Evolutionary conservation across 2,113 vertebrate species (phyloP), one percentile per base, ranked within the genome.

Genomic region (Rafetus swinhoei): DNA sequence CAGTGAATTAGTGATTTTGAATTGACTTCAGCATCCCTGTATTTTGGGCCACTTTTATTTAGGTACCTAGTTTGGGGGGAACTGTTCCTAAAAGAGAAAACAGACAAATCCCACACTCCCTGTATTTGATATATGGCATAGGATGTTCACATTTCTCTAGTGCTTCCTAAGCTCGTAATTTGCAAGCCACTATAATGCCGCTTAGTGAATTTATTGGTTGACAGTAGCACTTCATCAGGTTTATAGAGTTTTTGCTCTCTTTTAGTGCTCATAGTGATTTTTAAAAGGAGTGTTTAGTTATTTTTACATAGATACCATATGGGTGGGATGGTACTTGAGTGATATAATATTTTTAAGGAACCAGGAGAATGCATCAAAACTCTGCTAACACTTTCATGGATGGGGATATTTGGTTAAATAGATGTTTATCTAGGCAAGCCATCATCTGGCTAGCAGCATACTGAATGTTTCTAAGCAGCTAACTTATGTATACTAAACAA

Each of bases 401-500:
- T 96, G 96, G 97, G 93, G 94, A 95, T 98, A 96, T 93, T 97
- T 97, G 89, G 96, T 97, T 98, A 98, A 98, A 97, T 97, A 98
- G 97, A 96, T 98, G 97, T 98, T 98, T 98, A 98, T 98, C 97
- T 98, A 97, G 96, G 96, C 97, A 98, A 98, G 98, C 97, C 98
- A 98, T 98, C 97, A 97, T 98, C 98, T 98, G 98, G 98, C 98
- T 95, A 93, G 91, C 97, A 97, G 97, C 95, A 96, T 60, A 81
- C 94, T 90, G 91, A 97, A 97, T 97, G 98, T 98, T 98, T 98
- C 97, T 98, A 97, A 98, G 98, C 97, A 97, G 97, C 98, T 98
- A 98, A 97, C 97, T 97, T 98, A 97, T 98, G 98, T 98, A 97
- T 98, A 97, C 97, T 98, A 98, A 98, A 98, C 97, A 98, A 98